Base-by-base conservation (phyloP, 1,140 invertebrate species). In the Brachionus sp. region DNA sequence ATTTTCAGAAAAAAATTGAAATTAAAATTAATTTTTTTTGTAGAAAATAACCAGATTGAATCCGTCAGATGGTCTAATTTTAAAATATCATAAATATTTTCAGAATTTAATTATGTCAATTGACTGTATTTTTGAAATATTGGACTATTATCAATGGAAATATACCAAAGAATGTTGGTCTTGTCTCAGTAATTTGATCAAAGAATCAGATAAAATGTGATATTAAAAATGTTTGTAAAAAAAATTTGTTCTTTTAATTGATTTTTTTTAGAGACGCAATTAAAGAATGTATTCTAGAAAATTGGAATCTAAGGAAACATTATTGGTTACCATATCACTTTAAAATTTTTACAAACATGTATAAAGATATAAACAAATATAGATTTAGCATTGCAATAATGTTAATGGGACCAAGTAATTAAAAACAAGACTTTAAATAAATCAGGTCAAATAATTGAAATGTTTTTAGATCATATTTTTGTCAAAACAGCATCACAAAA, bases 291-390 rank as follows among this genome's bases (percentile, higher is more conserved):
- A 80, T 80, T 23, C 33, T 19, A 12, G 77, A 80, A 16, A 80
- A 80, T 62, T 80, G 77, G 77, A 42, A 29, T 3, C 37, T 80
- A 35, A 80, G 77, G n/a, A 39, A 66, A 23, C 16, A 57, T 25
- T 80, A 80, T 37, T 80, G 77, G 77, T 25, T 80, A 39, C 77
- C 77, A 29, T 80, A 80, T 35, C 77, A 80, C 39, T 80, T 80
- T 62, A 23, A 33, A 62, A 10, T 53, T 10, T 62, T 35, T 62
- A 53, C 77, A 37, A 10, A 35, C 7, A 80, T 80, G 10, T 80
- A 80, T 44, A 19, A 80, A 25, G 23, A 80, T 10, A 66, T 80
- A 62, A 62, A 80, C 35, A 19, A 37, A 44, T 16, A 80, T 66
- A 29, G 77, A 39, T 80, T 66, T 66, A 80, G 77, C 13, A 23